Conservation (phyloP, 64 coral and sea anemone genomes). For the Anthopleura sola region DNA sequence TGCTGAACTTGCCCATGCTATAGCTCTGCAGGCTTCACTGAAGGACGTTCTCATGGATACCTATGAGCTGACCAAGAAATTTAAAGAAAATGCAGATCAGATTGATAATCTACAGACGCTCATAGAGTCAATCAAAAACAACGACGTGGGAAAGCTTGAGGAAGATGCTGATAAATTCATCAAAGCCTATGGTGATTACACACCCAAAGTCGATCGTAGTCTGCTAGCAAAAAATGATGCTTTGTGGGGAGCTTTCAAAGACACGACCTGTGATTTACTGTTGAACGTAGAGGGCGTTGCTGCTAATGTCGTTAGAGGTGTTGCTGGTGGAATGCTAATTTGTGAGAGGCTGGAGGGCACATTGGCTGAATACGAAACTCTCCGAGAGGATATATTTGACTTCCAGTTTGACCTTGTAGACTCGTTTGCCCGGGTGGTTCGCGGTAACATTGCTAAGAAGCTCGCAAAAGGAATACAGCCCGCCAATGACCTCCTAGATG, state of each 20-base stretch:
- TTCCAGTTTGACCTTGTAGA: conserved; percentile 71
- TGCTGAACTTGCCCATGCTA: not conserved
- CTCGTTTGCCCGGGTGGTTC: conserved; percentile 22
- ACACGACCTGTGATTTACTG: conserved; percentile 24
- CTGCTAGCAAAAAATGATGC: conserved; percentile 22
- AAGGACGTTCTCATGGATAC: not conserved
- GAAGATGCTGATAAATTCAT: conserved; percentile 40
- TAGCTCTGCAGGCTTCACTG: not conserved
- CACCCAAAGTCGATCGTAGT: conserved; percentile 38
- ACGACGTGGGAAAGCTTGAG: not conserved
- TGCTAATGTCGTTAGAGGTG: not conserved
- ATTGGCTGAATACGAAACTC: conserved; percentile 41
- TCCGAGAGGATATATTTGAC: conserved; percentile 55
- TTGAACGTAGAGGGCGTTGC: conserved; percentile 11
- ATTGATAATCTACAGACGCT: conserved; percentile 2
- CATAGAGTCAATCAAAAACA: conserved; percentile 11
- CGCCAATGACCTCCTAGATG: conserved; percentile 25
- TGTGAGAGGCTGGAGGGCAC: conserved; percentile 57
- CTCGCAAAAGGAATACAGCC: conserved; percentile 19
- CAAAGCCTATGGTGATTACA: conserved; percentile 57
- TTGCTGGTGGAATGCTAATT: conserved; percentile 17
- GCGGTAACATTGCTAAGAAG: conserved; percentile 42
- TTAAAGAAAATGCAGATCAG: conserved; percentile 32
- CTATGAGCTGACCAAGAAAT: not conserved
- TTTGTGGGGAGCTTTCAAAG: conserved; percentile 43